These are phyloP conservation scores for Crambe crambe DNA, from an alignment of 37 sponge, comb jelly and placozoan genomes.

Conservation along the genomic window DNA sequence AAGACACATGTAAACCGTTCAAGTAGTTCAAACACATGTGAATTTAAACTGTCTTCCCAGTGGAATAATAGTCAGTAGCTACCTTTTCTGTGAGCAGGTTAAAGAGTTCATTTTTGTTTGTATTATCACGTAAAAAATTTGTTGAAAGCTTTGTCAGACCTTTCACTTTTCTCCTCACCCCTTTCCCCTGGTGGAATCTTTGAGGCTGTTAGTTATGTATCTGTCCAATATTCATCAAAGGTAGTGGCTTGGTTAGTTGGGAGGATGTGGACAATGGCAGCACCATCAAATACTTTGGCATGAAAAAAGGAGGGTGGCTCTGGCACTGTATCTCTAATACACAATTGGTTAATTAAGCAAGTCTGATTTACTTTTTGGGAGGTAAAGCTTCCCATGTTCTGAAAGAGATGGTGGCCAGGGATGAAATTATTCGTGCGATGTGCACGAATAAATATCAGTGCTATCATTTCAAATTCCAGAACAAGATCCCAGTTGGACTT, in stretches of 20 bases:
- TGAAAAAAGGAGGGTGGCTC: constrained; percentile 22
- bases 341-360: not conserved
- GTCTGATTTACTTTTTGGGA: not conserved
- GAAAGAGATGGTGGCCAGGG: not conserved
- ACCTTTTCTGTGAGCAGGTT: constrained; percentile 31
- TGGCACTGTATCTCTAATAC: not conserved
- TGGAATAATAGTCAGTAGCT: constrained; percentile 2
- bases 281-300: constrained; percentile 22
- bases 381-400: not conserved
- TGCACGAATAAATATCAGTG: not conserved
- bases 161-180: constrained; percentile 15
- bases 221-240: not conserved
- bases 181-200: constrained; percentile 7
- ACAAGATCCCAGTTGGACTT: not conserved
- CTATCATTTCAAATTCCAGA: not conserved
- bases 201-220: not conserved
- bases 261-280: constrained; percentile 23
- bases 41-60: constrained; percentile 7
- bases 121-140: constrained; percentile 1
- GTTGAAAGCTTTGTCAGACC: not conserved
- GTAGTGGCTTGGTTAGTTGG: not conserved
- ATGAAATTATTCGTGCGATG: not conserved
- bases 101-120: constrained; percentile 44
- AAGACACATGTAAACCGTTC: not conserved
- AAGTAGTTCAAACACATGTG: not conserved